A percentile compares a stretch with the other conserved stretches of the same genome.
Evolutionary conservation across 2,113 vertebrate genomes (phyloP).

Genomic region (Caracal caracal): DNA sequence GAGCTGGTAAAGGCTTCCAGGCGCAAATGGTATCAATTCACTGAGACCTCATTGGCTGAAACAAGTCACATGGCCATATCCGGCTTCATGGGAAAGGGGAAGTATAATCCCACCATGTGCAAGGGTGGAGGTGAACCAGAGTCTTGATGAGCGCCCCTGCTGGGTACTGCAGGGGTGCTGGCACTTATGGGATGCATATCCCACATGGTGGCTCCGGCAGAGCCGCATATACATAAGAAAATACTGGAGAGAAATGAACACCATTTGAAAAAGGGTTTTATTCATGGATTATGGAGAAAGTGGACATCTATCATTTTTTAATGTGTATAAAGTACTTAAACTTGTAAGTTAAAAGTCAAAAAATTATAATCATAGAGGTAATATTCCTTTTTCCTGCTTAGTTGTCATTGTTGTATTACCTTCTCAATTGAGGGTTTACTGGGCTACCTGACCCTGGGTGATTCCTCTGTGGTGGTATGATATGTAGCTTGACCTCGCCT

Average conservation of each 20-base stretch:
- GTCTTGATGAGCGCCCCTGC: neutral
- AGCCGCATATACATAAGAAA: neutral
- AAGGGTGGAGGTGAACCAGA: neutral
- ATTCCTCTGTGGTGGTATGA: neutral
- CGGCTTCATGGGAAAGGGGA: neutral
- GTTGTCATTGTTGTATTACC: neutral
- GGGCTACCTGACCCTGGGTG: neutral
- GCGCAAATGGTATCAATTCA: neutral
- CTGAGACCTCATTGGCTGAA: neutral
- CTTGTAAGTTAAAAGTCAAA: neutral
- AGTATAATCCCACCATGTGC: too few relatives aligned
- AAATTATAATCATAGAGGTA: neutral
- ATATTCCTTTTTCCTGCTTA: neutral
- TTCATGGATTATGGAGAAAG: neutral
- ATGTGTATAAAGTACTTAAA: neutral
- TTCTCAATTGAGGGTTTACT: neutral
- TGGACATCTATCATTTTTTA: neutral
- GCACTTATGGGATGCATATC: rapidly evolving
- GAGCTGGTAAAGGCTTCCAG: neutral
- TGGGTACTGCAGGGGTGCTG: neutral
- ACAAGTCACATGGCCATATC: neutral
- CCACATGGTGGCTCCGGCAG: rapidly evolving
- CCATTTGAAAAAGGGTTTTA: neutral
- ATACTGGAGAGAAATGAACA: neutral
- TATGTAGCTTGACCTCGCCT: neutral